A percentile compares a stretch with the other conserved stretches of the same genome.
Conservation (phyloP, 92 coral and sea anemone genomes). For the Epizoanthus scotinus region DNA sequence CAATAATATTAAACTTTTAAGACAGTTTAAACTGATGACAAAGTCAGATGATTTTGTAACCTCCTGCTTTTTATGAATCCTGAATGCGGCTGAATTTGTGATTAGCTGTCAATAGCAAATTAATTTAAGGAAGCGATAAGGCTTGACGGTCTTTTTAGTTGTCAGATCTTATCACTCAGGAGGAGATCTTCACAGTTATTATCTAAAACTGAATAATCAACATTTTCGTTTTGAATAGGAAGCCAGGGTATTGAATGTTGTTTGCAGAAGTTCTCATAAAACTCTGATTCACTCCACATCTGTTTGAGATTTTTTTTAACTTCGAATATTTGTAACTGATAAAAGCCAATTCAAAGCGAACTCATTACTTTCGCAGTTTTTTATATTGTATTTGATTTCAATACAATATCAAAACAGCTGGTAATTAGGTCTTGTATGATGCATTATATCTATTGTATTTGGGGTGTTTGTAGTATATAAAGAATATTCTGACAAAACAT, state of each 20-base stretch:
- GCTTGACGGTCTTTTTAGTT: no score
- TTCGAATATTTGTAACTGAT: no score
- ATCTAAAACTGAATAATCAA: not conserved
- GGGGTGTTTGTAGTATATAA: not conserved
- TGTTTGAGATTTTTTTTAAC: no score
- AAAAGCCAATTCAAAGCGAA: no score
- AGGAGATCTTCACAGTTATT: not conserved
- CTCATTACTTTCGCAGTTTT: not conserved
- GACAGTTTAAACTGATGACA: no score
- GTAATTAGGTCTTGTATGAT: not conserved
- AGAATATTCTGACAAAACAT: not conserved
- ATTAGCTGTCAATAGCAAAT: no score
- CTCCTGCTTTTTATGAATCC: no score
- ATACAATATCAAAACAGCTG: slow-evolving; percentile 6
- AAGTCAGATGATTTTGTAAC: no score
- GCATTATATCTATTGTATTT: not conserved
- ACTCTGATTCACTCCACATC: not conserved
- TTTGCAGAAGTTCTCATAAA: not conserved
- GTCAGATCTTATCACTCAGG: not conserved
- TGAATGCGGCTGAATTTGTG: no score
- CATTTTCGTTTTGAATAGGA: not conserved
- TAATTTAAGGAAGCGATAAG: no score
- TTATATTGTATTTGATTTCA: not conserved
- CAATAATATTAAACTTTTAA: no score
- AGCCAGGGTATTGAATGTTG: no score